phyloP scores from a whole-genome alignment of 2,797 vertebrate genomes.

The Emys orbicularis region DNA sequence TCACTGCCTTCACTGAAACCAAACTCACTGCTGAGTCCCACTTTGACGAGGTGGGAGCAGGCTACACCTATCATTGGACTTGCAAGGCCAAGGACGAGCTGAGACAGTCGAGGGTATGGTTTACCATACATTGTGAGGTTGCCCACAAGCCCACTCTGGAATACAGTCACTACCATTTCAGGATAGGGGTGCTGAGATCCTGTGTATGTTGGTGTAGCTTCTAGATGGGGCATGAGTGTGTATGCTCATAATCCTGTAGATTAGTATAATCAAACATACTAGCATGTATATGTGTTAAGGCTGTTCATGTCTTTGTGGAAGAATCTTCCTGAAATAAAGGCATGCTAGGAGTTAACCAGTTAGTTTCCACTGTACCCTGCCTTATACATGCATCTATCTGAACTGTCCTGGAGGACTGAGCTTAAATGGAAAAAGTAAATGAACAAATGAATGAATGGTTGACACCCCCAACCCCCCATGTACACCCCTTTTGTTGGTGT shows the following conservation, averaged over 20 bases:
- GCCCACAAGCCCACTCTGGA: neutral
- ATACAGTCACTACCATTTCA: neutral
- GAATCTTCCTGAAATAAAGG: neutral
- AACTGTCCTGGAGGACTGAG: neutral
- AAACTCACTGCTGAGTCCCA: neutral
- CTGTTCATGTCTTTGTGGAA: neutral
- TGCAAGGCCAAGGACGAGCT: neutral
- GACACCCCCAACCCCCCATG: neutral
- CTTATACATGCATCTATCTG: neutral
- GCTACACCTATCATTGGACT: neutral
- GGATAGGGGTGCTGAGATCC: neutral
- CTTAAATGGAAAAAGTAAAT: neutral
- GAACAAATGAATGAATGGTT: neutral
- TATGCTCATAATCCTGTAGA: neutral
- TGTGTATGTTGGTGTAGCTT: neutral
- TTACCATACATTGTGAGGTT: neutral
- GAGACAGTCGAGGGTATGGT: neutral
- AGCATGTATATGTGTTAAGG: neutral
- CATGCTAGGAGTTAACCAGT: neutral
- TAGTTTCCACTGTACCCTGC: neutral
- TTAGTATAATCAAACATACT: neutral
- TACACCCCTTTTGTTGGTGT: neutral
- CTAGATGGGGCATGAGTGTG: neutral
- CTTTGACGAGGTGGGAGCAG: too few relatives aligned
- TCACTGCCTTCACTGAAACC: neutral